Base-by-base conservation (phyloP, 2,797 vertebrate species). In the Cirrhinus molitorella region DNA sequence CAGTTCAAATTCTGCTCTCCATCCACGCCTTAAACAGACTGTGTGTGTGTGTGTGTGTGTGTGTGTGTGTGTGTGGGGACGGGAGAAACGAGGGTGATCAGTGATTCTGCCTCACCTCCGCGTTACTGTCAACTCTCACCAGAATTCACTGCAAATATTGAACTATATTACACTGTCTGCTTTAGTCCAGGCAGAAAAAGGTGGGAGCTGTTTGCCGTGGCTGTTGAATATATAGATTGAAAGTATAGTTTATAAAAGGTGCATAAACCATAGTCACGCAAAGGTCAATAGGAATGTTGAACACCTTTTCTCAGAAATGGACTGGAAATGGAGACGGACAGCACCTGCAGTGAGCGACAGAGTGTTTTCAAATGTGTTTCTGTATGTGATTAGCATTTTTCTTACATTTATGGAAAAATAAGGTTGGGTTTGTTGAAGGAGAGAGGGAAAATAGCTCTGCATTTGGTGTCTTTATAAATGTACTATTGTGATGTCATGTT, bases 91-190 rank as follows among this genome's bases (percentile, higher is more conserved):
- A 81, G 84, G 61, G 45, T 21, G 84, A 85, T 83, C 63, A 21
- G 71, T 83, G 84, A 83, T 83, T 73, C 71, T 87, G 82, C 81
- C 85, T 80, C 84, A 63, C 66, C 75, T 61, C 65, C 43, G 25
- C 16, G 51, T 28, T 59, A 43, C 81, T 70, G 73, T 85, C 86
- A 85, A 85, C 82, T 87, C 86, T 89, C 88, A 67, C 76, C 85
- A 85, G 88, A 89, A 71, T 86, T 79, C 68, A 86, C 70, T 70
- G 88, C 83, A 87, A 89, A 89, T 87, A 89, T 89, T 86, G 73
- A 86, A 76, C 61, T 71, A 31, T 75, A 83, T 79, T 61, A 66
- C 51, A 72, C 80, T 25, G 71, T 75, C 87, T 79, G 75, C 65
- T 34, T 63, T 66, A n/a, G 14, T 55, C 57, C 55, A 34, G 79